Evolutionary conservation across 2,113 vertebrate species (phyloP).

Genomic region (Daboia siamensis): DNA sequence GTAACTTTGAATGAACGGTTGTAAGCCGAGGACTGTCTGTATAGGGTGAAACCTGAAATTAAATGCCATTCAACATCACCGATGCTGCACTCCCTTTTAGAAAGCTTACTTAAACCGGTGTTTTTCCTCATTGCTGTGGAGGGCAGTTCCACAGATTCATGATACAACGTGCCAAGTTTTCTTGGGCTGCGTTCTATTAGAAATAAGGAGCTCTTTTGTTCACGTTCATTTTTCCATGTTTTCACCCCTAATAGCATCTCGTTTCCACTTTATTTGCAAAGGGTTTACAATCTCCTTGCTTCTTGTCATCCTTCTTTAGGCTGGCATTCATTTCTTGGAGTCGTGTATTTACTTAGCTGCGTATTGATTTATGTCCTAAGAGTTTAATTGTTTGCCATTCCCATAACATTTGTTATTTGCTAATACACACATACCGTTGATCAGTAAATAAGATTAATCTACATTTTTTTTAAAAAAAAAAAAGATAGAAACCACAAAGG

Average conservation of each 20-base stretch:
- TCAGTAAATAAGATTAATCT: neutral
- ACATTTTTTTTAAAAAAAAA: neutral
- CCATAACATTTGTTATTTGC: neutral
- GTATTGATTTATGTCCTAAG: neutral
- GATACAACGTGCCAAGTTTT: neutral
- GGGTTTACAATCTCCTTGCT: neutral
- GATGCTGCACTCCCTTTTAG: neutral
- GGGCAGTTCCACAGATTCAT: neutral
- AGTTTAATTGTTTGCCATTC: neutral
- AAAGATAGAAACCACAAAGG: neutral
- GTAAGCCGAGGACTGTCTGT: no score
- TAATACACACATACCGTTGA: neutral
- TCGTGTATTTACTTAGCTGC: neutral
- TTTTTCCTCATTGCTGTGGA: neutral
- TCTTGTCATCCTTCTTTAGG: neutral
- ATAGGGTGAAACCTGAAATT: neutral
- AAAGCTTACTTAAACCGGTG: neutral
- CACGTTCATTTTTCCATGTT: neutral
- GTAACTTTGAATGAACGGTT: no score
- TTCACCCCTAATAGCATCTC: neutral
- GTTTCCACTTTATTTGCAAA: neutral
- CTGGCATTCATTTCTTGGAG: neutral
- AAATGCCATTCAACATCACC: neutral
- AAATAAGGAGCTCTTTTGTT: fast-evolving
- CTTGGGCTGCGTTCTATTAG: neutral